phyloP scores from a whole-genome alignment of 2,797 vertebrate genomes.

The Leptatherina wallacei region DNA sequence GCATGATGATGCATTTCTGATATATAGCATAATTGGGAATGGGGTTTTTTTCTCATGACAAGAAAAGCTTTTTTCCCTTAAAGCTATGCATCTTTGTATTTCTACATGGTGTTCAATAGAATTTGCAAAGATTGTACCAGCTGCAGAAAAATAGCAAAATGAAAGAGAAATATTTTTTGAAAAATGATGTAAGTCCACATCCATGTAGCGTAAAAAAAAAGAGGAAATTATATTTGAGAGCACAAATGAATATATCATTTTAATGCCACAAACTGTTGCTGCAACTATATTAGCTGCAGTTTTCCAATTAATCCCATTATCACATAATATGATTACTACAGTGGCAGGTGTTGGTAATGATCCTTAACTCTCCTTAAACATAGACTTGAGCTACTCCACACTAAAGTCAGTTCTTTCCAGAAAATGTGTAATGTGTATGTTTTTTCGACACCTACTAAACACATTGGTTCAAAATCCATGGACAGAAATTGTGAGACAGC shows the following conservation, averaged over 20 bases:
- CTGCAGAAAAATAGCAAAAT: neutral
- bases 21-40: neutral
- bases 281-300: too few relatives aligned
- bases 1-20: conserved; percentile 34
- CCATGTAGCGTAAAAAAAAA: neutral
- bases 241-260: neutral
- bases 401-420: neutral
- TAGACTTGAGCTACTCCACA: neutral
- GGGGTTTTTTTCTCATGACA: neutral
- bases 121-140: conserved; percentile 45
- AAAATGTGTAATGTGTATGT: too few relatives aligned
- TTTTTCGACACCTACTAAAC: too few relatives aligned
- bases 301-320: too few relatives aligned
- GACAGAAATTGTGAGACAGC: too few relatives aligned
- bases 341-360: neutral
- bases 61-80: conserved; percentile 34
- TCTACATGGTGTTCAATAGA: conserved; percentile 33
- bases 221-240: neutral
- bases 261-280: neutral
- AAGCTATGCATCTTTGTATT: conserved; percentile 38
- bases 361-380: neutral
- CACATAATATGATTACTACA: neutral
- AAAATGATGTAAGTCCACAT: neutral
- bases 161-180: too few relatives aligned
- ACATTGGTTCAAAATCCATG: too few relatives aligned